Evolutionary conservation across 2,113 vertebrate species (phyloP), one percentile per base, ranked within the genome.

Genomic region (Zosterops pallidus): DNA sequence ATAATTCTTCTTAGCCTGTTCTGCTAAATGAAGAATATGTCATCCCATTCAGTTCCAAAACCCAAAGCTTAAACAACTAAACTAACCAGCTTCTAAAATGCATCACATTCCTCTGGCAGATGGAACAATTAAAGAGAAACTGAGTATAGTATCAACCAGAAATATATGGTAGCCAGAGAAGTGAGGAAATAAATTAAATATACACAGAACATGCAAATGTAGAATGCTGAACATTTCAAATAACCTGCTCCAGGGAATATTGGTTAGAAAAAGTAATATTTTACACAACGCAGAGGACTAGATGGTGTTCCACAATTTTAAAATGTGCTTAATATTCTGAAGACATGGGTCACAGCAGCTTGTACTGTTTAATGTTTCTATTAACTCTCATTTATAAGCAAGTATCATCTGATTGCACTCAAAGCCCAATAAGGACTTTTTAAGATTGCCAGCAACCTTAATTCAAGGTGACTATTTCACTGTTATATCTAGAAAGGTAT

Each of bases 351-450:
- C 79, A 92, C 65, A 55, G 49, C 92, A 78, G 69, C 60, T 90
- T 52, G 46, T 67, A 60, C 89, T 52, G 15, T 91, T 72, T 95
- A 92, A 87, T 44, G 77, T 71, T 95, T 86, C 93, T 83, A 83
- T 95, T 96, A 97, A 92, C 88, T 95, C 83, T 89, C 92, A 95
- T 95, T 97, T 96, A 92, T 82, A 96, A 96, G 95, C 93, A 92
- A 96, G 80, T 33, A 86, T 72, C 85, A 97, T 95, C 93, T 95
- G 82, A 96, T 90, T 69, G 84, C 59, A 49, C 69, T 84, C 79
- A 79, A 92, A 96, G 69, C 62, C 33, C 72, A 89, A n/a, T 82
- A 89, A 92, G 26, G 71, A 53, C 39, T 81, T 95, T 60, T 55
- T 17, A 83, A 94, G 90, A 88, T 59, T 87, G 86, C 70, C 78